Evolutionary conservation across 2,888 invertebrate genomes (phyloP).

Genomic region (Synanthedon formicaeformis): DNA sequence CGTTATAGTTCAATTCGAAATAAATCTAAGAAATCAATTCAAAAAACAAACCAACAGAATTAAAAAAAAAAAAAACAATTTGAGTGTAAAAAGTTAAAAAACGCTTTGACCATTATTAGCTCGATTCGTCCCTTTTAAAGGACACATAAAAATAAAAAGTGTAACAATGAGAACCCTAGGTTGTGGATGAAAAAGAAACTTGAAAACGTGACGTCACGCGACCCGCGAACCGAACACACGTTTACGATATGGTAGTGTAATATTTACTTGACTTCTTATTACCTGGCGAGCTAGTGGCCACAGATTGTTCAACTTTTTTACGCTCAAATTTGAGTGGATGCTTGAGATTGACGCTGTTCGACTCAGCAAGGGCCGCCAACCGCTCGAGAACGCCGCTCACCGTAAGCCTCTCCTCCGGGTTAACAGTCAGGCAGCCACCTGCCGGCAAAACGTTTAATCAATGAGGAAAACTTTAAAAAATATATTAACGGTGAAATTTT

Average conservation of each 20-base stretch:
- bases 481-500: no score
- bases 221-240: slow-evolving; percentile 29
- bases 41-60: slow-evolving; percentile 29
- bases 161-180: slow-evolving; percentile 43
- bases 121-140: slow-evolving; percentile 35
- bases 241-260: slow-evolving; percentile 72
- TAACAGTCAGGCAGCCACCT: slow-evolving; percentile 83
- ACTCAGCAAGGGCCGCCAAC: slow-evolving; percentile 89
- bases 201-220: slow-evolving; percentile 18
- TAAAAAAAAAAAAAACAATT: slow-evolving; percentile 45
- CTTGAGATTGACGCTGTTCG: slow-evolving; percentile 84
- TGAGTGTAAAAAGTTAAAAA: slow-evolving; percentile 73
- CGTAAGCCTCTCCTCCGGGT: slow-evolving; percentile 84
- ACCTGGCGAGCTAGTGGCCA: slow-evolving; percentile 74
- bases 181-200: slow-evolving; percentile 21
- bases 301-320: slow-evolving; percentile 73
- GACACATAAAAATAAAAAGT: slow-evolving; percentile 27
- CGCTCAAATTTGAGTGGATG: slow-evolving; percentile 79
- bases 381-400: slow-evolving; percentile 86
- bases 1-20: slow-evolving; percentile 29
- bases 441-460: slow-evolving; percentile 27
- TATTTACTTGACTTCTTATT: slow-evolving; percentile 73
- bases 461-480: slow-evolving; percentile 5
- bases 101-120: slow-evolving; percentile 70
- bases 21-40: slow-evolving; percentile 43